Percentiles rank a stretch among this genome's conserved stretches.
Conservation (phyloP, 1,140 invertebrate species). For the Eupristina koningsbergeri region DNA sequence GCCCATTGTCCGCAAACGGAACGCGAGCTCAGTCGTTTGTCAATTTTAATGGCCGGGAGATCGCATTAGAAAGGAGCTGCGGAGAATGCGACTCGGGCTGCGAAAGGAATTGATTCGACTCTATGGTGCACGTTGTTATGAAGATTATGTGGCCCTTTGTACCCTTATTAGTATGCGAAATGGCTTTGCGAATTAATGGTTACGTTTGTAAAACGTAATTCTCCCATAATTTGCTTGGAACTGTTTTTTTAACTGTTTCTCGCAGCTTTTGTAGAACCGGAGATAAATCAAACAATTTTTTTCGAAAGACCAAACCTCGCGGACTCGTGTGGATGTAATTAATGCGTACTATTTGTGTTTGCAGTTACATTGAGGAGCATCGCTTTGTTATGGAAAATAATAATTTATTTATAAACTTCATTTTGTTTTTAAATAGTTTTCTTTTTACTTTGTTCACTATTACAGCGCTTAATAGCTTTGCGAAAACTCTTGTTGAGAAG, state of each 20-base stretch:
- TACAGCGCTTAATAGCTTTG: too few relatives aligned
- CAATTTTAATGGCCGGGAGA: slow-evolving; percentile 38
- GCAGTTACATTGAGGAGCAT: too few relatives aligned
- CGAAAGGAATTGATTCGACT: slow-evolving; percentile 21
- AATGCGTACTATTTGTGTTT: too few relatives aligned
- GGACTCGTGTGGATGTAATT: background rate
- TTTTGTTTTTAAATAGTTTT: too few relatives aligned
- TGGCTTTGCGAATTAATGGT: slow-evolving; percentile 26
- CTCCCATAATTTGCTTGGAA: background rate
- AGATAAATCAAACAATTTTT: background rate
- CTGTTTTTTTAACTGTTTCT: background rate
- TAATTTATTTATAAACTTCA: background rate
- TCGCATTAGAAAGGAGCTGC: slow-evolving; percentile 40
- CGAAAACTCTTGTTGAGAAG: too few relatives aligned
- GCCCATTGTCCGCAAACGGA: slow-evolving; percentile 19
- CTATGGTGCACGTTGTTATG: background rate
- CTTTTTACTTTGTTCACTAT: too few relatives aligned
- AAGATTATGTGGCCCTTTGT: slow-evolving; percentile 2
- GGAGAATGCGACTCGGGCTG: background rate
- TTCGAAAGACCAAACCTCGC: background rate
- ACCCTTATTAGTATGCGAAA: background rate
- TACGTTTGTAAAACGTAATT: background rate
- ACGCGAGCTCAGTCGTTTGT: slow-evolving; percentile 30
- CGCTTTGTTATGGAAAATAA: background rate
- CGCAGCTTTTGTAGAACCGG: background rate